Conservation (phyloP, 1,140 invertebrate genomes). For the Aphidius ervi region DNA sequence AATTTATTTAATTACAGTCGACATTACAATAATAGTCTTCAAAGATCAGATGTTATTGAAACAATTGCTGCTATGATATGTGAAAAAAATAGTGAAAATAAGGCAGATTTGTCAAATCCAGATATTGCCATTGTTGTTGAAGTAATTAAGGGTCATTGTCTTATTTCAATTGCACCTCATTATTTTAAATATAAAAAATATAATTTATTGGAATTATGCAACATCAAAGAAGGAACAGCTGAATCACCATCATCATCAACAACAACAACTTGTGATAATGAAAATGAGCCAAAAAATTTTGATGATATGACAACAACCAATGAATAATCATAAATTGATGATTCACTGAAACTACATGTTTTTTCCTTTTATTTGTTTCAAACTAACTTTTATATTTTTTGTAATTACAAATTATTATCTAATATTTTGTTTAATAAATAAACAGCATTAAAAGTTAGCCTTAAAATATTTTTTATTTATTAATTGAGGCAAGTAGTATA, state of each 20-base stretch:
- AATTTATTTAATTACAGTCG: conserved; percentile 46
- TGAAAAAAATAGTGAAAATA: conserved; percentile 65
- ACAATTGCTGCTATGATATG: conserved; percentile 65
- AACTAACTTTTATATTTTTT: too few species aligned
- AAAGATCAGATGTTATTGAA: conserved; percentile 66
- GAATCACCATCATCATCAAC: conserved; percentile 24
- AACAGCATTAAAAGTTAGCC: too few species aligned
- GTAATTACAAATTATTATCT: too few species aligned
- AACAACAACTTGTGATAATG: neutral
- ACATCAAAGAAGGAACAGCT: conserved; percentile 23
- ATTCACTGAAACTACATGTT: neutral
- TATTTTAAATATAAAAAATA: conserved; percentile 68
- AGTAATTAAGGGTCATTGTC: conserved; percentile 65
- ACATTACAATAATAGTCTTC: conserved; percentile 72
- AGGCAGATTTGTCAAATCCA: conserved; percentile 72
- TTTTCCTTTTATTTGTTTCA: too few species aligned
- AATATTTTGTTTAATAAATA: too few species aligned
- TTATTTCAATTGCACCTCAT: conserved; percentile 63
- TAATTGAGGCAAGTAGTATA: too few species aligned
- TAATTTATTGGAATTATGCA: conserved; percentile 59
- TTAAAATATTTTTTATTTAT: too few species aligned
- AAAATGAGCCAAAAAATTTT: conserved; percentile 3
- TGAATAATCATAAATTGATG: too few species aligned
- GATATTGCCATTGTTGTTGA: conserved; percentile 74
- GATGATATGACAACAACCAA: neutral